Evolutionary conservation across 2,888 invertebrate genomes (phyloP).

Genomic region (Dascillus cervinus): DNA sequence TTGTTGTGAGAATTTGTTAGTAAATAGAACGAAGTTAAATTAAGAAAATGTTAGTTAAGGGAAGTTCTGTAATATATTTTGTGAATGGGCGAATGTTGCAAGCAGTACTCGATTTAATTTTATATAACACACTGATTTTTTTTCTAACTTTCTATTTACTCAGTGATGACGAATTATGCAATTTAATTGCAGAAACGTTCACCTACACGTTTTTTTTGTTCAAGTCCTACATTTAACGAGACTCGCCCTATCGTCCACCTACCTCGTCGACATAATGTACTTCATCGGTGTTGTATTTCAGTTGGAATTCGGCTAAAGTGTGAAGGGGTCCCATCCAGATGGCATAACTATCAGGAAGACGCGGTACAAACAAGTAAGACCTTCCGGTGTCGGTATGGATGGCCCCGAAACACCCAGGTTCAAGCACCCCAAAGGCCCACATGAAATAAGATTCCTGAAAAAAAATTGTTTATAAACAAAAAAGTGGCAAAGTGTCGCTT

Average conservation of each 20-base stretch:
- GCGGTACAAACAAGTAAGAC: conserved; percentile 76
- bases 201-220: background rate
- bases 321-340: conserved; percentile 90
- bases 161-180: conserved; percentile 1
- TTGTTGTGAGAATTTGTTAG: no score
- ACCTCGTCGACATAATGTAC: conserved; percentile 75
- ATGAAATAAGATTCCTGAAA: conserved; percentile 91
- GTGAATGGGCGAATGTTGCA: no score
- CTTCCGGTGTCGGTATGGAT: conserved; percentile 64
- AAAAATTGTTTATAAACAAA: conserved; percentile 5
- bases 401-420: conserved; percentile 85
- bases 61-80: no score
- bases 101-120: no score
- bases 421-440: conserved; percentile 90
- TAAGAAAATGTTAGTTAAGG: no score
- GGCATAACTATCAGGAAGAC: conserved; percentile 76
- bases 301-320: conserved; percentile 62
- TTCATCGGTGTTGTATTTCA: conserved; percentile 76
- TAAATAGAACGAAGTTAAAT: no score
- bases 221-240: conserved; percentile 1
- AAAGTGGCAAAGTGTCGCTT: conserved; percentile 6
- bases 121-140: no score
- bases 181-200: background rate
- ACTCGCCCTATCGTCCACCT: conserved; percentile 22
- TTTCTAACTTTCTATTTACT: background rate